phyloP scores from a whole-genome alignment of 2,113 vertebrate species.

The Megaceryle torquata region DNA sequence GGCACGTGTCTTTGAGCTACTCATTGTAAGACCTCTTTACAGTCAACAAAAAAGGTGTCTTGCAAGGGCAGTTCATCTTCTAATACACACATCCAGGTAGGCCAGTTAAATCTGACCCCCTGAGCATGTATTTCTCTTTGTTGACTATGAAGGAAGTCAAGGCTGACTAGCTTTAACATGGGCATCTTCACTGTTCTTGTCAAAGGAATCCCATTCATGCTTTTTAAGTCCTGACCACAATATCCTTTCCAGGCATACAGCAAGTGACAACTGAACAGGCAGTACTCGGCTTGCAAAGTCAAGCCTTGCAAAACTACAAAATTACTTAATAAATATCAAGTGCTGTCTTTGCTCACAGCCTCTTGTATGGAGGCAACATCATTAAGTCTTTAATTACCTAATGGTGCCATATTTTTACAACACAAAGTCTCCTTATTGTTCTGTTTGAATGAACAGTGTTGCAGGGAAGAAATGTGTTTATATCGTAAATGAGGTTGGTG shows the following conservation, averaged over 20 bases:
- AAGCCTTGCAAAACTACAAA: not conserved
- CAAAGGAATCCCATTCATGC: not conserved
- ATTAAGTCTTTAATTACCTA: not conserved
- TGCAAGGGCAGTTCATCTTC: not conserved
- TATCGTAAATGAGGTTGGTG: not conserved
- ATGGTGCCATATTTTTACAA: not conserved
- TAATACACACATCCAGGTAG: not conserved
- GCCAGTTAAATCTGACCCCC: accelerated
- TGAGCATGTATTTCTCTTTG: not conserved
- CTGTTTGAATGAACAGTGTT: not conserved
- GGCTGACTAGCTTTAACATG: not conserved
- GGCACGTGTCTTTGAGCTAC: not conserved
- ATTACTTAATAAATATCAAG: not conserved
- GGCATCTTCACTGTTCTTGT: not conserved
- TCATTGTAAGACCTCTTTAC: not conserved
- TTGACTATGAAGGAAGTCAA: not conserved
- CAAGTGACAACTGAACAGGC: not conserved
- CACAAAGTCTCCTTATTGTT: not conserved
- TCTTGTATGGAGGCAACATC: not conserved
- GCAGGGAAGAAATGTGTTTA: not conserved
- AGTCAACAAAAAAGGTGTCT: not conserved
- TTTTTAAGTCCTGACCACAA: not conserved
- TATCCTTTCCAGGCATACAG: not conserved
- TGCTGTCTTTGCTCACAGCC: not conserved
- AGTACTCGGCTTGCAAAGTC: not conserved